phyloP scores from a whole-genome alignment of 2,888 invertebrate genomes.

The Incurvaria masculella region DNA sequence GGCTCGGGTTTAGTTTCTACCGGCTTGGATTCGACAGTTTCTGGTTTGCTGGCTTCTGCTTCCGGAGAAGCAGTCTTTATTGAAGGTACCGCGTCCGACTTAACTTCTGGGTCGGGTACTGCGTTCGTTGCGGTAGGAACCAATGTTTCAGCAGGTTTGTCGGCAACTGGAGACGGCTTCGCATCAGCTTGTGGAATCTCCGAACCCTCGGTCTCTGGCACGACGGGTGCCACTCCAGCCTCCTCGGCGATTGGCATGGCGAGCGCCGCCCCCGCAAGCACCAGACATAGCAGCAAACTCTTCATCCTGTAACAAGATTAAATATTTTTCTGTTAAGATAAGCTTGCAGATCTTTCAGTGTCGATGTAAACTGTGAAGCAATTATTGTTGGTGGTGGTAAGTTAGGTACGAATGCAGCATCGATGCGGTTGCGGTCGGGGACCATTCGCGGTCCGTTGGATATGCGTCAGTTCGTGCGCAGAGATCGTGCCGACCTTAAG shows the following conservation, averaged over 20 bases:
- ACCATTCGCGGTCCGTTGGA: background rate
- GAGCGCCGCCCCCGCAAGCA: constrained; percentile 53
- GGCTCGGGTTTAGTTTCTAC: background rate
- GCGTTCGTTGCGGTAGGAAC: constrained; percentile 18
- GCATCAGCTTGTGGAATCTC: constrained; percentile 23
- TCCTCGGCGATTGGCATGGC: constrained; percentile 62
- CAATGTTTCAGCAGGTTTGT: constrained; percentile 23
- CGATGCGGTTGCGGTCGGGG: no score
- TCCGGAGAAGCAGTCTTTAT: constrained; percentile 11
- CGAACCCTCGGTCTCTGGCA: constrained; percentile 2
- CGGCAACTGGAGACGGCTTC: constrained; percentile 22
- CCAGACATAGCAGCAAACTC: constrained; percentile 58
- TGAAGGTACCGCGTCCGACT: background rate
- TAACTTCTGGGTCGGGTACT: constrained; percentile 12
- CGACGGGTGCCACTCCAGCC: constrained; percentile 19
- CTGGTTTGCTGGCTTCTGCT: constrained; percentile 19
- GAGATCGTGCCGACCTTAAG: constrained; percentile 46
- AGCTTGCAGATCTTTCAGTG: no score
- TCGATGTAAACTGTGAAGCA: no score
- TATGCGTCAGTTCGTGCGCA: constrained; percentile 22
- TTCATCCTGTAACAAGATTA: constrained; percentile 59
- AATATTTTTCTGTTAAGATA: no score
- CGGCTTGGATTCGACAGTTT: constrained; percentile 13
- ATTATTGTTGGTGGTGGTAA: no score
- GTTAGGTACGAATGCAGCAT: no score